A percentile compares a stretch with the other conserved stretches of the same genome.
Evolutionary conservation across 2,797 vertebrate species (phyloP).

Genomic region (Neoniphon sammara): DNA sequence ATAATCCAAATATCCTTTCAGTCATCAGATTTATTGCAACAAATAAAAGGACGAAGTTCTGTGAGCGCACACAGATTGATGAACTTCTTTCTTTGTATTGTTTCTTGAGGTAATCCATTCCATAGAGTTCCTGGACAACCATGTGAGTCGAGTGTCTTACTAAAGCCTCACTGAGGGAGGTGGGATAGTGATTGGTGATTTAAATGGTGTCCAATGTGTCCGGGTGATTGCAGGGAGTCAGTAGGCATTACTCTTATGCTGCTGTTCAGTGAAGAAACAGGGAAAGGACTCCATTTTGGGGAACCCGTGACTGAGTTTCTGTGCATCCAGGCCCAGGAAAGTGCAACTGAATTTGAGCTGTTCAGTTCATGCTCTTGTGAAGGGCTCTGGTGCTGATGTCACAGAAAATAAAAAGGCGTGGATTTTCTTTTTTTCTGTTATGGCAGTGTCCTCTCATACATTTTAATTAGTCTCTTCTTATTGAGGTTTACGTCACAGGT

Average conservation of each 20-base stretch:
- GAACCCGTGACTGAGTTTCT: constrained; percentile 27
- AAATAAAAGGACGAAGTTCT: constrained; percentile 70
- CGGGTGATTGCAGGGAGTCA: constrained; percentile 22
- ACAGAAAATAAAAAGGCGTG: constrained; percentile 6
- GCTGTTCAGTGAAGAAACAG: constrained; percentile 28
- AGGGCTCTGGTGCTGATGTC: constrained; percentile 22
- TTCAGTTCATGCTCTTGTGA: constrained; percentile 28
- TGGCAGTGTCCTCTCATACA: constrained; percentile 30
- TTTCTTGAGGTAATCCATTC: constrained; percentile 72
- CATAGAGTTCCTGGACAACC: constrained; percentile 57
- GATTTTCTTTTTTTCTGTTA: constrained; percentile 23
- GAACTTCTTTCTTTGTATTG: constrained; percentile 69
- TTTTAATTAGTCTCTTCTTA: constrained; percentile 26
- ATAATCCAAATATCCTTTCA: constrained; percentile 37
- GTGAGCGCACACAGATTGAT: constrained; percentile 60
- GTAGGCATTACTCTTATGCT: constrained; percentile 17
- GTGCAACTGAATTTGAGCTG: constrained; percentile 11
- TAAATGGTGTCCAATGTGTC: constrained; percentile 10
- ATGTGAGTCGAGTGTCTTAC: constrained; percentile 53
- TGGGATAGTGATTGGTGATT: constrained; percentile 21
- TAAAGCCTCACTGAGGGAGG: constrained; percentile 43
- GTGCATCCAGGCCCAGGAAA: constrained; percentile 35
- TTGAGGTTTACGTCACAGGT: constrained; percentile 32
- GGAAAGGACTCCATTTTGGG: constrained; percentile 25
- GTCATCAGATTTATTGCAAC: constrained; percentile 58